These are phyloP conservation scores for Sipha flava DNA, from an alignment of 1,140 invertebrate genomes.

Conservation along the genomic window DNA sequence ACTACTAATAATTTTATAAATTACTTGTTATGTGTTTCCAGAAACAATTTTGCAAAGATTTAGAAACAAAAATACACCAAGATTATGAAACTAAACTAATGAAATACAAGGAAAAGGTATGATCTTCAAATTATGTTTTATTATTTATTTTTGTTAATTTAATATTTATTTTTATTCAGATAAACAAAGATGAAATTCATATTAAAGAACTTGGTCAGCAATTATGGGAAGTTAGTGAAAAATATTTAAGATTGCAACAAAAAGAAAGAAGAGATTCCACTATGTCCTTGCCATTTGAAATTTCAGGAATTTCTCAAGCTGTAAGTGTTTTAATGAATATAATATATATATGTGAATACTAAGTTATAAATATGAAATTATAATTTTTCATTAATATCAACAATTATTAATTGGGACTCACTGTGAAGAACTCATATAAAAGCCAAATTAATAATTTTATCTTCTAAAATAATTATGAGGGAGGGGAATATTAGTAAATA, in stretches of 20 bases:
- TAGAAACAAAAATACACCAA: slow-evolving; percentile 6
- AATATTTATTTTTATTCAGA: background rate
- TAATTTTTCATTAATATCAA: too few relatives aligned
- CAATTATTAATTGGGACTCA: too few relatives aligned
- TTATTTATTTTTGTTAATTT: background rate
- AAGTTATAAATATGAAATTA: too few relatives aligned
- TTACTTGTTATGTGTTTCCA: background rate
- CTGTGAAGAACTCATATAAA: too few relatives aligned
- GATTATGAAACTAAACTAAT: slow-evolving; percentile 22
- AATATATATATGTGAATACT: background rate
- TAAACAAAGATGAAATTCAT: slow-evolving; percentile 34
- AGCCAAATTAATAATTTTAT: too few relatives aligned
- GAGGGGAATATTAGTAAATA: too few relatives aligned
- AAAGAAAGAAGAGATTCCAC: slow-evolving; percentile 29
- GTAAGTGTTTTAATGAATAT: background rate
- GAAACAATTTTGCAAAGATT: slow-evolving; percentile 31
- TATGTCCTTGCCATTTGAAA: background rate
- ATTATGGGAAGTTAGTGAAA: slow-evolving; percentile 37
- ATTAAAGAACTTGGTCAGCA: slow-evolving; percentile 34
- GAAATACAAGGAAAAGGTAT: slow-evolving; percentile 30
- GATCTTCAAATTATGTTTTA: background rate
- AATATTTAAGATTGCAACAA: slow-evolving; percentile 36
- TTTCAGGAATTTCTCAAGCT: background rate
- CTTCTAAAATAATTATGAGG: too few relatives aligned
- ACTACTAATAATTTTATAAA: too few relatives aligned